Conservation (phyloP, 2,113 vertebrate species). For the Aegypius monachus region DNA sequence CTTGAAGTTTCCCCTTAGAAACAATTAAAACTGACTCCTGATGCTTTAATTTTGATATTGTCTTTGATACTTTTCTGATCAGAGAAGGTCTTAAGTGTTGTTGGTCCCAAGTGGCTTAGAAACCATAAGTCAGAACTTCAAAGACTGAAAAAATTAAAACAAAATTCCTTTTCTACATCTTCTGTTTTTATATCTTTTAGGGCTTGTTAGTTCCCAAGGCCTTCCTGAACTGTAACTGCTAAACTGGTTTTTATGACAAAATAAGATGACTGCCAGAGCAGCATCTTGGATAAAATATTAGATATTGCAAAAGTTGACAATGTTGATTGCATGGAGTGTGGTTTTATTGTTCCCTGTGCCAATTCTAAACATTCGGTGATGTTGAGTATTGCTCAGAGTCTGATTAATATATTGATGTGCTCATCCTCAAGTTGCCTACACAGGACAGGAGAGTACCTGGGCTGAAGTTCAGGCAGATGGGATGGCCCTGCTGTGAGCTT, state of each 20-base stretch:
- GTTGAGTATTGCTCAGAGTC: not conserved
- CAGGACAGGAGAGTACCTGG: not conserved
- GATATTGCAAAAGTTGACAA: not conserved
- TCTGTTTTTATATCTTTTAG: not conserved
- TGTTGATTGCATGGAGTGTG: not conserved
- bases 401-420: not conserved
- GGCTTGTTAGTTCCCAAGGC: not conserved
- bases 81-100: not conserved
- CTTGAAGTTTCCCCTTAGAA: not conserved
- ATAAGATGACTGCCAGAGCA: not conserved
- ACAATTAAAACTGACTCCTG: not conserved
- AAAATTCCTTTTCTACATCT: not conserved
- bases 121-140: not conserved
- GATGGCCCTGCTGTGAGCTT: not conserved
- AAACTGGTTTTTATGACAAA: not conserved
- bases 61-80: not conserved
- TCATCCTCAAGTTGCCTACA: not conserved
- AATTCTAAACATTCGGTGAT: not conserved
- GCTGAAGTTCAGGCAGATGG: not conserved
- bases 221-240: not conserved
- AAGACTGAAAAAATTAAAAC: not conserved
- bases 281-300: not conserved
- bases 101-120: not conserved
- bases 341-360: not conserved
- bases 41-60: not conserved